phyloP scores from a whole-genome alignment of 2,113 vertebrate species.

The Scortum barcoo region DNA sequence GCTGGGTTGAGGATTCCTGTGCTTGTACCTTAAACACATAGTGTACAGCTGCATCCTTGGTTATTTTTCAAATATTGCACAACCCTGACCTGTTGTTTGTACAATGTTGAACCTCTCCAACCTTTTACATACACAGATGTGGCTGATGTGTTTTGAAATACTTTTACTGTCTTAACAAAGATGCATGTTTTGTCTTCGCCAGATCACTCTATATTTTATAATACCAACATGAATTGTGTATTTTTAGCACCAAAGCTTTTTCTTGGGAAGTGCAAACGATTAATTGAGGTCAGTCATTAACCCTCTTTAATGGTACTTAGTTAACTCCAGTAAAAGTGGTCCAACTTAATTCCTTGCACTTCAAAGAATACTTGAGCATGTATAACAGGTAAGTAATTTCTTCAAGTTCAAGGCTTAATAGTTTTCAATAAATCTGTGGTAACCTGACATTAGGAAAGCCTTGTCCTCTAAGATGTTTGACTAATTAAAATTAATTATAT shows the following conservation, averaged over 20 bases:
- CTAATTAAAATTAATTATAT: constrained; percentile 1
- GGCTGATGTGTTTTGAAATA: no score
- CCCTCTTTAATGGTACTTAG: background rate
- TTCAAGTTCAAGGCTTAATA: background rate
- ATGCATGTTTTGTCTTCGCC: no score
- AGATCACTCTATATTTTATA: background rate
- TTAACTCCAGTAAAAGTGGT: background rate
- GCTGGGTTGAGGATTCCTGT: no score
- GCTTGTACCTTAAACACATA: no score
- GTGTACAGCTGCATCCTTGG: no score
- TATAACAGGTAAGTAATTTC: background rate
- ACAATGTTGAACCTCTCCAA: no score
- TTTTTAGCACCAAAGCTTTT: background rate
- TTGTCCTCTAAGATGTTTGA: background rate
- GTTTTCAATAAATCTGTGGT: background rate
- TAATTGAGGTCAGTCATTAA: constrained; percentile 14
- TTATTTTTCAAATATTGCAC: no score
- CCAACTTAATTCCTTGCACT: background rate
- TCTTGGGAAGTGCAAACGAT: background rate
- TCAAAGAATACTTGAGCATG: background rate
- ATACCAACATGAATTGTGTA: background rate
- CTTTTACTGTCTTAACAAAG: no score
- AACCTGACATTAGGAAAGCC: background rate
- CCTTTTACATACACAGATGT: no score
- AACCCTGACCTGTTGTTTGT: no score